These are phyloP conservation scores for Rynchops niger DNA, from an alignment of 2,113 vertebrate genomes.

Conservation along the genomic window DNA sequence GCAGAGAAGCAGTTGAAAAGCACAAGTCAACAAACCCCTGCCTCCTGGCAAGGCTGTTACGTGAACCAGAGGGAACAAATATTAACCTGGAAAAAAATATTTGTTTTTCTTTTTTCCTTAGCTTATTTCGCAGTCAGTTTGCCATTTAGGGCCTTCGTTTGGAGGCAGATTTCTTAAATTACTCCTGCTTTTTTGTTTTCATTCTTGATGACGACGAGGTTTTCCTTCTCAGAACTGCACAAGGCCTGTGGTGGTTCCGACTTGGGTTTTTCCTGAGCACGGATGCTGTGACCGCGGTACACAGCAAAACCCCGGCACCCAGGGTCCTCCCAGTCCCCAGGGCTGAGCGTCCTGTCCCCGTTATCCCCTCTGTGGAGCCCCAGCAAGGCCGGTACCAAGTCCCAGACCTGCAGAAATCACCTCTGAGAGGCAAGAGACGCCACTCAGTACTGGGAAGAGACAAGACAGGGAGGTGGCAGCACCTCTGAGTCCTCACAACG, in stretches of 20 bases:
- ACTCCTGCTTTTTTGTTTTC: not conserved
- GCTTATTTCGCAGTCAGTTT: constrained; percentile 3
- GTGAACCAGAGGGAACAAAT: not conserved
- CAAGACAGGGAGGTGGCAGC: accelerated
- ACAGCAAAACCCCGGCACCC: not conserved
- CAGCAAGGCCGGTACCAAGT: not conserved
- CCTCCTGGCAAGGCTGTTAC: not conserved
- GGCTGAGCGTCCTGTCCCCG: accelerated
- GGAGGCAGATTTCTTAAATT: not conserved
- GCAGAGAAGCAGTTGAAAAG: not conserved
- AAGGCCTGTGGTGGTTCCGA: not conserved
- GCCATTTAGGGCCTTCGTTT: not conserved
- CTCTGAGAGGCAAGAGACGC: not conserved
- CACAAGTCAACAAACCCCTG: not conserved
- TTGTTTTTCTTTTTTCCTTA: not conserved
- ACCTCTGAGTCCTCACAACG: accelerated
- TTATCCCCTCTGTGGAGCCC: not conserved
- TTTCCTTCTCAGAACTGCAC: not conserved
- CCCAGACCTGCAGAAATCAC: not conserved
- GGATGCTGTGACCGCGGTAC: not conserved
- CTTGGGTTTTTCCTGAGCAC: not conserved
- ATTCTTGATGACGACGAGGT: not conserved
- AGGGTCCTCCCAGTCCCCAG: not conserved
- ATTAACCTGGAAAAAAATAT: not conserved
- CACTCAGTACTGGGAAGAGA: accelerated